A percentile compares a stretch with the other conserved stretches of the same genome.
phyloP scores from a whole-genome alignment of 2,113 vertebrate species.

The Meles meles region DNA sequence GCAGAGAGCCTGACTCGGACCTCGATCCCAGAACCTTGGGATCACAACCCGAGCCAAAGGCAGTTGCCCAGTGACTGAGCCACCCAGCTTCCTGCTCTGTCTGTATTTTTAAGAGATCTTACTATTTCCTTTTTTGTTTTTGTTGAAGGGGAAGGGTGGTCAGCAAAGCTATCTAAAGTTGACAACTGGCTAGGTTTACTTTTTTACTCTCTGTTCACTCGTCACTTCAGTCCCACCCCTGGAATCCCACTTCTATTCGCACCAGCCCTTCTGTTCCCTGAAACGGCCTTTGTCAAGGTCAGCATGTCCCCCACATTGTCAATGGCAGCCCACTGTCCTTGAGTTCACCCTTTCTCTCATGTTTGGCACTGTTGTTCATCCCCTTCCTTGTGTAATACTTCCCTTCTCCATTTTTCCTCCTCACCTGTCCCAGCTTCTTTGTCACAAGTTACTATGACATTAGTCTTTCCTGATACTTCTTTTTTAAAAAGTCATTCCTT shows the following conservation, averaged over 20 bases:
- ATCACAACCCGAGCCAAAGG: no score
- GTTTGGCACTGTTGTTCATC: not conserved
- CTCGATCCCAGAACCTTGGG: no score
- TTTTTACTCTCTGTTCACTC: not conserved
- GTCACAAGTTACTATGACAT: not conserved
- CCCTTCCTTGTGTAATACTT: not conserved
- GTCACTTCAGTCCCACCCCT: not conserved
- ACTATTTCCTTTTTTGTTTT: not conserved
- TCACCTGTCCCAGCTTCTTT: not conserved
- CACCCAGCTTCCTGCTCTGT: constrained; percentile 67
- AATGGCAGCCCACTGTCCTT: not conserved
- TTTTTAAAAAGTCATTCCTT: not conserved
- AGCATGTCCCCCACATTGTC: not conserved
- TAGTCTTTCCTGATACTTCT: not conserved
- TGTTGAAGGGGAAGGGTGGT: not conserved
- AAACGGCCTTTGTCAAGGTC: not conserved
- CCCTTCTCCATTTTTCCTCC: not conserved
- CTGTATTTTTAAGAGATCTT: constrained; percentile 39
- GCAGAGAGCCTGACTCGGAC: no score
- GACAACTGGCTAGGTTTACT: not conserved
- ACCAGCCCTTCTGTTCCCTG: not conserved
- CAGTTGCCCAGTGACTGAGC: no score
- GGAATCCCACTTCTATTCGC: not conserved
- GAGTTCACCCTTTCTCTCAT: not conserved
- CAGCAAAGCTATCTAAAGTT: not conserved